Base-by-base conservation (phyloP, 2,888 invertebrate species). In the Hypsopygia costalis region DNA sequence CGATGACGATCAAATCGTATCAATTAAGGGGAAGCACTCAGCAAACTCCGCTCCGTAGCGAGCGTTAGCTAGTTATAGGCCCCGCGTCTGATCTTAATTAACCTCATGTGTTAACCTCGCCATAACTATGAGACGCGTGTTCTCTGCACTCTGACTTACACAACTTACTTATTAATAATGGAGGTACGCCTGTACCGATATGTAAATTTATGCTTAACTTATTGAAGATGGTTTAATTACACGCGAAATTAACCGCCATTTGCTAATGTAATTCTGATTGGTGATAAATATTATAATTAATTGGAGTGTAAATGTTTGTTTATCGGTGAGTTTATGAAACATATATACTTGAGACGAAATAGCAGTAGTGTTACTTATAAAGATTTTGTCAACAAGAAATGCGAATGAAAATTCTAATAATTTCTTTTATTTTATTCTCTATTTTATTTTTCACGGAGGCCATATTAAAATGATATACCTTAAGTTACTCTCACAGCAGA, bases 41-140 rank as follows among this genome's bases (percentile, higher is more conserved):
- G 69, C 65, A 69, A 79, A 74, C 69, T 75, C 67, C 25, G 6
- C 25, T 25, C 25, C 3, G 54, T 52, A 55, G 50, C 54, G 68
- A 59, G 69, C 66, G 62, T 71, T 76, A 74, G 69, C 74, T 78
- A 76, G 82, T 81, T 81, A 80, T 70, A 74, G 78, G 73, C 75
- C 16, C 16, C 68, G 60, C 76, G 74, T 73, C 74, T 72, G 79
- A 81, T 83, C 82, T 85, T 85, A 85, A 86, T 87, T 85, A 86
- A 86, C 85, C 85, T 80, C 79, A 79, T 79, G 78, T 81, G 81
- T 81, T 81, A 81, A 81, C 77, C 80, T 70, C 75, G 73, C 78
- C 69, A 70, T 74, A 73, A 74, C 76, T 76, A 71, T 68, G 75
- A 69, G 71, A 62, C 71, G 70, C 69, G 68, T 62, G 65, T 66